Conservation (phyloP, 2,888 invertebrate species). For the Pseudoips prasinana region DNA sequence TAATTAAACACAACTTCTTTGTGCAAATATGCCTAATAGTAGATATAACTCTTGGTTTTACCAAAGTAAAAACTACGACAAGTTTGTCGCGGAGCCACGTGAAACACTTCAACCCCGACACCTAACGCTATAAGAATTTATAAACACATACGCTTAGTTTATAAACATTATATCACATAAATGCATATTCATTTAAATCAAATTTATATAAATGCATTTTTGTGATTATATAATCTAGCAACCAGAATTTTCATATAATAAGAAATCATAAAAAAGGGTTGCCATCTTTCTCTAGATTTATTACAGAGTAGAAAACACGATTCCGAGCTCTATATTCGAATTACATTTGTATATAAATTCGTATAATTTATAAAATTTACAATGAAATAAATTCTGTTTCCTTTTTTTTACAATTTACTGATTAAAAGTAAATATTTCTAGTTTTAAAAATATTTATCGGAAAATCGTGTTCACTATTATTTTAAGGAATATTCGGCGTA, state of each 20-base stretch:
- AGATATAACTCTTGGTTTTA: constrained; percentile 76
- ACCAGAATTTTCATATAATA: constrained; percentile 20
- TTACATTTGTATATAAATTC: constrained; percentile 17
- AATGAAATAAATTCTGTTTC: constrained; percentile 22
- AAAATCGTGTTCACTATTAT: constrained; percentile 14
- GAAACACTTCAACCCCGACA: constrained; percentile 42
- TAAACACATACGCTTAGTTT: constrained; percentile 25
- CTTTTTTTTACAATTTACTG: constrained; percentile 1
- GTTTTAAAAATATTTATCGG: constrained; percentile 26
- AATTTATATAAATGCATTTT: constrained; percentile 26
- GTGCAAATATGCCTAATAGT: constrained; percentile 82
- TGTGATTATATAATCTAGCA: constrained; percentile 26
- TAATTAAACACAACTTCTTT: constrained; percentile 82
- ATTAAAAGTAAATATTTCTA: constrained; percentile 23
- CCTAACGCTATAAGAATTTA: constrained; percentile 34
- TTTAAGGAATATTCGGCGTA: no score
- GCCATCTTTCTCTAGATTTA: no score
- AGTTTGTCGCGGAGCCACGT: constrained; percentile 38
- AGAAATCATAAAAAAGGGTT: no score
- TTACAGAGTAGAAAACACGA: constrained; percentile 5
- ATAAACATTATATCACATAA: constrained; percentile 30
- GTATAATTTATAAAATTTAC: constrained; percentile 4
- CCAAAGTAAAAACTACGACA: constrained; percentile 55
- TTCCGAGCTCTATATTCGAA: constrained; percentile 12
- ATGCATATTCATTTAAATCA: constrained; percentile 18